A percentile compares a stretch with the other conserved stretches of the same genome.
phyloP scores from a whole-genome alignment of 2,113 vertebrate species.

The Amblyornis subalaris region DNA sequence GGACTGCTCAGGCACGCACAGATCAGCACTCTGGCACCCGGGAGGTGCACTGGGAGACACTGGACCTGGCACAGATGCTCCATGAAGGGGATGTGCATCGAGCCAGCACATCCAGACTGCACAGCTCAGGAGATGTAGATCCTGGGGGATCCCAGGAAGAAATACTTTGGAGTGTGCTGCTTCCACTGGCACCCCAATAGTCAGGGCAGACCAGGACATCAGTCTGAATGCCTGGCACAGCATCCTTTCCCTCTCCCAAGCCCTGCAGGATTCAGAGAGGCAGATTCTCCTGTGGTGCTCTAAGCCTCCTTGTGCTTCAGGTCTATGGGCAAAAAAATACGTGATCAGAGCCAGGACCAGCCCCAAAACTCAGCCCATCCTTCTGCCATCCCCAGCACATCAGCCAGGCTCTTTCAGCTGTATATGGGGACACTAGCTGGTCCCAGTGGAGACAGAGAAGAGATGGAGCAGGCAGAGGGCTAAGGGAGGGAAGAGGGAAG shows the following conservation, averaged over 20 bases:
- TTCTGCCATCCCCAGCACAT: background rate
- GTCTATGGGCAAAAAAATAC: background rate
- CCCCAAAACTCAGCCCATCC: background rate
- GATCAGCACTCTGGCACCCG: accelerated
- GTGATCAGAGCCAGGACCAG: background rate
- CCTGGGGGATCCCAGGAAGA: background rate
- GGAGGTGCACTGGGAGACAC: background rate
- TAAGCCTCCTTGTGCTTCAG: background rate
- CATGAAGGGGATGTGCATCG: accelerated
- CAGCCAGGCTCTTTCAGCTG: background rate
- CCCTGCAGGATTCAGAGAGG: background rate
- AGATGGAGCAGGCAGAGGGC: background rate
- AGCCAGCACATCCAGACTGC: background rate
- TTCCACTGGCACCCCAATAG: background rate
- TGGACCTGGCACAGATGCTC: background rate
- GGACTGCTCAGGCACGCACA: background rate
- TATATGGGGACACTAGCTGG: background rate
- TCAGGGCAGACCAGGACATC: background rate
- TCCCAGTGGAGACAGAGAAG: background rate
- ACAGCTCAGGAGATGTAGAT: background rate
- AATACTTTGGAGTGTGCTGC: background rate
- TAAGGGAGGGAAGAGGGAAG: background rate
- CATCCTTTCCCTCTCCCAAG: background rate
- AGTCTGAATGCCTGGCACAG: background rate
- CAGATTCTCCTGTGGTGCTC: background rate